These are phyloP conservation scores for Myopa testacea DNA, from an alignment of 2,888 invertebrate species.

Conservation along the genomic window DNA sequence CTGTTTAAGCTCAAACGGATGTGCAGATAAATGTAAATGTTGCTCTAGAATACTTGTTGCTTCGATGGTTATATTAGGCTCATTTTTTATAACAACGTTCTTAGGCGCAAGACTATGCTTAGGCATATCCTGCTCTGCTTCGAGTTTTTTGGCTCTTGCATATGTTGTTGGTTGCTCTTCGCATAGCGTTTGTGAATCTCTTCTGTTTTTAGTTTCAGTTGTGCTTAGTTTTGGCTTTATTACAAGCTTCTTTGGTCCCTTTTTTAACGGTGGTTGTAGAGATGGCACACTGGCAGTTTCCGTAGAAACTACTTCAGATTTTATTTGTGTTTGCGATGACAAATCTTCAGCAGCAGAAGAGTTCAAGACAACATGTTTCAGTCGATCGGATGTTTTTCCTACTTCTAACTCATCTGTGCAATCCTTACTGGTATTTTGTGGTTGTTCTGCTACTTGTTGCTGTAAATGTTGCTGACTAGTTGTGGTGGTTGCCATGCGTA, in stretches of 20 bases:
- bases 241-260: constrained; percentile 54
- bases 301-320: constrained; percentile 50
- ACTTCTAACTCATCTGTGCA: neutral
- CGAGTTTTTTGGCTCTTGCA: constrained; percentile 41
- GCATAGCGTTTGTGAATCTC: constrained; percentile 36
- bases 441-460: neutral
- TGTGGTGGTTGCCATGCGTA: constrained; percentile 63
- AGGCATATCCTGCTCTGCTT: constrained; percentile 41
- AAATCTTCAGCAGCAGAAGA: constrained; percentile 55
- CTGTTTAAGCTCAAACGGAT: constrained; percentile 44
- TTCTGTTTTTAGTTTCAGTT: constrained; percentile 47
- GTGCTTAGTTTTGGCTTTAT: constrained; percentile 64
- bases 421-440: neutral
- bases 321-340: constrained; percentile 52
- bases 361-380: constrained; percentile 34
- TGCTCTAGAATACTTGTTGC: constrained; percentile 58
- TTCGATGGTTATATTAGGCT: constrained; percentile 44
- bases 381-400: neutral
- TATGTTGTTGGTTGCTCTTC: constrained; percentile 49
- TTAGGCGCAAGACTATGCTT: constrained; percentile 42
- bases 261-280: constrained; percentile 36
- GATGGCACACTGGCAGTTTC: constrained; percentile 8
- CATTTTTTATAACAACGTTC: constrained; percentile 57
- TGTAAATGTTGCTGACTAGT: constrained; percentile 48
- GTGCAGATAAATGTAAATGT: constrained; percentile 52